Evolutionary conservation across 1,140 invertebrate species (phyloP).

Genomic region (Drosophila gunungcola): DNA sequence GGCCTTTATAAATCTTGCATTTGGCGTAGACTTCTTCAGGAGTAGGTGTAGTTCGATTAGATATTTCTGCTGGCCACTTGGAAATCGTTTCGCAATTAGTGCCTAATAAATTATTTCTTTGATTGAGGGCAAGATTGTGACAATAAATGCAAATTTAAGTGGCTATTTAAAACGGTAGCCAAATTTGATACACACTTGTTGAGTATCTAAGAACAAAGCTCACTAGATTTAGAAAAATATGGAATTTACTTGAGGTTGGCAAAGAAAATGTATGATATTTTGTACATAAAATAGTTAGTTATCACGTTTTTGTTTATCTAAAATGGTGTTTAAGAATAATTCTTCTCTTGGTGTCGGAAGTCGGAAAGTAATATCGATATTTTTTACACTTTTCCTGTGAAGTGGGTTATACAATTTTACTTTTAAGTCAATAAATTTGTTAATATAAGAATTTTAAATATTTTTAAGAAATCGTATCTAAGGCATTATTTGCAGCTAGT

Average conservation of each 20-base stretch:
- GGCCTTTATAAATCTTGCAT: conserved; percentile 42
- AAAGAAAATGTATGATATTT: too few species aligned
- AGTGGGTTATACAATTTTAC: too few species aligned
- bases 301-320: too few species aligned
- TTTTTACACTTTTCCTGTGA: too few species aligned
- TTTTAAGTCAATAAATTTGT: too few species aligned
- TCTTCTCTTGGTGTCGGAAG: too few species aligned
- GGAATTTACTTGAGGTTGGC: too few species aligned
- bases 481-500: background rate
- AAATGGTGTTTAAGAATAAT: too few species aligned
- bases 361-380: too few species aligned
- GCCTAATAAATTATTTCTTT: conserved; percentile 47
- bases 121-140: conserved; percentile 23
- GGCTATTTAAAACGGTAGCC: conserved; percentile 3
- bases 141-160: conserved; percentile 47
- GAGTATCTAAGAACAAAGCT: background rate
- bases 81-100: conserved; percentile 32
- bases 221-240: background rate
- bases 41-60: conserved; percentile 48
- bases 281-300: too few species aligned
- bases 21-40: conserved; percentile 21
- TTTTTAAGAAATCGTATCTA: background rate
- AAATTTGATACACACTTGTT: background rate
- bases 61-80: conserved; percentile 34
- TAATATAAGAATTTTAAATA: too few species aligned